Base-by-base conservation (phyloP, 2,888 invertebrate species). In the Brenthis hecate region DNA sequence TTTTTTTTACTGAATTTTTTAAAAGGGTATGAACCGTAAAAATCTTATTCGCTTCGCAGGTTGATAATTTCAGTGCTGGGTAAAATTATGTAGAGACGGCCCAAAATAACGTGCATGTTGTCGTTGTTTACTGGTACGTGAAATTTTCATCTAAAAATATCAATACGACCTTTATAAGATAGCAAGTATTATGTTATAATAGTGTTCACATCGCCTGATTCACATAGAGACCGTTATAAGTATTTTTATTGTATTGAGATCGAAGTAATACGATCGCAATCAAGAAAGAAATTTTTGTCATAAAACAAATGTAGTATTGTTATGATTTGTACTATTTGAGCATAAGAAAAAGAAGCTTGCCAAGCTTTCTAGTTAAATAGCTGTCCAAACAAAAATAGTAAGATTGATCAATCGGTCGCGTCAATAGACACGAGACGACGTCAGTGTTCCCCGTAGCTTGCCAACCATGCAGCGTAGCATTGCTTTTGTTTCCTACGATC, bases 371-470 rank as follows among this genome's bases (percentile, higher is more conserved):
- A 55, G 54, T 67, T 61, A 68, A 60, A 67, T 56, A 62, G 58
- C 54, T 67, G 61, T 54, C 56, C 60, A 68, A 62, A 68, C 63
- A 55, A 68, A 67, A 85, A 85, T 85, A 86, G 81, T 75, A 72
- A 67, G 76, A 85, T 86, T 85, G 81, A 88, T 88, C 85, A 85
- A 81, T 82, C 78, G 74, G 69, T 73, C 78, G 76, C 80, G 83
- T 83, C 83, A 81, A 82, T 81, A 83, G 78, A 80, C 79, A 63
- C 13, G 54, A 77, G 74, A 76, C 77, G 60, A 69, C 83, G 86
- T 84, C 87, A 85, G 80, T 81, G 81, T 80, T 85, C 82, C 81
- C 78, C 76, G 71, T 72, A 74, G 74, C 77, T 72, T 76, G 83
- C 82, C 83, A 81, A 77, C 75, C 74, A 80, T 76, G 73, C 75